These are phyloP conservation scores for Penaeus chinensis DNA, from an alignment of 1,140 invertebrate species.

Conservation along the genomic window DNA sequence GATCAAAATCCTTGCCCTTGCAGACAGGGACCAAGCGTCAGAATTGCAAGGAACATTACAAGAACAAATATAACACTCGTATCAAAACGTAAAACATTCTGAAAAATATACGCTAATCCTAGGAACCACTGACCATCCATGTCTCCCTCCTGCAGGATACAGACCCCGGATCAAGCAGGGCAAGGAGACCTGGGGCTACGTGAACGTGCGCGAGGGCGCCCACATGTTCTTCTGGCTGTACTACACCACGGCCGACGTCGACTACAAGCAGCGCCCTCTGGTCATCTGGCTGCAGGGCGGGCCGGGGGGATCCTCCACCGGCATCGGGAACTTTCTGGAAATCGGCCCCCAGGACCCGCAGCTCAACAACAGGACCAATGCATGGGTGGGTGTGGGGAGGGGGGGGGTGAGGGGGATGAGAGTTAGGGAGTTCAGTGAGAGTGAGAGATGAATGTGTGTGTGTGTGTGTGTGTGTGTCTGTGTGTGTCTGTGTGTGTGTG, in stretches of 20 bases:
- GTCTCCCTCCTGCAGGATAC: background rate
- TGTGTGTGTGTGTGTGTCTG: too few species aligned
- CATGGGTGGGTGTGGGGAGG: conserved; percentile 38
- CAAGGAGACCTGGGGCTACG: conserved; percentile 57
- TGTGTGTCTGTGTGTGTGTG: too few species aligned
- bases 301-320: conserved; percentile 42
- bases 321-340: conserved; percentile 54
- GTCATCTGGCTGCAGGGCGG: conserved; percentile 56
- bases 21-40: too few species aligned
- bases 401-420: background rate
- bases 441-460: too few species aligned
- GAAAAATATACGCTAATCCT: background rate
- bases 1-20: too few species aligned
- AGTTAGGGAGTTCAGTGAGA: too few species aligned
- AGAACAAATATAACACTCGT: too few species aligned
- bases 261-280: conserved; percentile 41
- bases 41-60: too few species aligned
- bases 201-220: conserved; percentile 34
- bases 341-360: conserved; percentile 35
- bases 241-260: conserved; percentile 41
- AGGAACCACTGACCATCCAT: background rate
- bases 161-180: conserved; percentile 5
- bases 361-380: conserved; percentile 31
- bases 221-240: conserved; percentile 58
- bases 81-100: too few species aligned